Evolutionary conservation across 2,113 vertebrate genomes (phyloP).

Genomic region (Cyphomyrus discorhynchus): DNA sequence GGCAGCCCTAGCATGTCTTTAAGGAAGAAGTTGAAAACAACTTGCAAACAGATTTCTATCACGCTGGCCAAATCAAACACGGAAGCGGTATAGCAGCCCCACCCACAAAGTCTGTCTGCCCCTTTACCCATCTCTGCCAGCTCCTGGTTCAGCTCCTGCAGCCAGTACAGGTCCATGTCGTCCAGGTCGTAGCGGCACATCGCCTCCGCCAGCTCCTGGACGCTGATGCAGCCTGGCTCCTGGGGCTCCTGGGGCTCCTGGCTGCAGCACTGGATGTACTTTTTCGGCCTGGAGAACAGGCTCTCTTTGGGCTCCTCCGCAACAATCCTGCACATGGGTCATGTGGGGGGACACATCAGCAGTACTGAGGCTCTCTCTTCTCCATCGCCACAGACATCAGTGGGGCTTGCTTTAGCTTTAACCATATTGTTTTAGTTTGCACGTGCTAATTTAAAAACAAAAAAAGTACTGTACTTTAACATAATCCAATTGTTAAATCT

Average conservation of each 20-base stretch:
- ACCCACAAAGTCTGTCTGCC: neutral
- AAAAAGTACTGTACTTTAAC: neutral
- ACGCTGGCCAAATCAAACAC: neutral
- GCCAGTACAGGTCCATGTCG: constrained; percentile 90
- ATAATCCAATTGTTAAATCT: neutral
- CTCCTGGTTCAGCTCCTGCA: constrained; percentile 76
- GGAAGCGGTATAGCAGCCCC: neutral
- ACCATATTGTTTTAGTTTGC: neutral
- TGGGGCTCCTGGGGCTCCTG: constrained; percentile 71
- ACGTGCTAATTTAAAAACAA: neutral
- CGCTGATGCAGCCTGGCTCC: constrained; percentile 82
- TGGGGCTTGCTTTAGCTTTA: neutral
- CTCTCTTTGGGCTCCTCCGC: constrained; percentile 74
- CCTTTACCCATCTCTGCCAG: constrained; percentile 79
- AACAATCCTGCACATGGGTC: constrained; percentile 60
- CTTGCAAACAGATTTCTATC: neutral
- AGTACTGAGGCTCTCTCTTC: neutral
- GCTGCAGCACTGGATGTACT: constrained; percentile 77
- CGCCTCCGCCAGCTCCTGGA: constrained; percentile 81
- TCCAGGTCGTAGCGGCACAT: constrained; percentile 95
- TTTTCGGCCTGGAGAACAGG: constrained; percentile 78
- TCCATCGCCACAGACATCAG: neutral
- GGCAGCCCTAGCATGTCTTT: neutral
- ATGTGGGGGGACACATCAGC: neutral
- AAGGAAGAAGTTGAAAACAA: neutral